Base-by-base conservation (phyloP, 37 sponge, comb jelly and placozoan genomes). In the Diacarnus erythraeanus region DNA sequence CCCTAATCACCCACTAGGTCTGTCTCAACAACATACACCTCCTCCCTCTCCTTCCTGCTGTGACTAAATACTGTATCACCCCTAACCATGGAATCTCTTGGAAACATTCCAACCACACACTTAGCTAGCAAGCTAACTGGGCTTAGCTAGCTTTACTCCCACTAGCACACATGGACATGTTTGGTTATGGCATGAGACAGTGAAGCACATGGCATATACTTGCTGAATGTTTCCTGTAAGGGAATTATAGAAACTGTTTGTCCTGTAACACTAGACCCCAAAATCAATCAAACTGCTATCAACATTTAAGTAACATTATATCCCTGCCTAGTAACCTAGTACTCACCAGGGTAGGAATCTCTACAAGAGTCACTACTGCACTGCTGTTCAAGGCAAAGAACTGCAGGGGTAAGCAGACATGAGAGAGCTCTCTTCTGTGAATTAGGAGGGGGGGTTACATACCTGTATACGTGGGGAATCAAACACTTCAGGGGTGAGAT, bases 391-490 rank as follows among this genome's bases (percentile, higher is more conserved):
- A 81, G 0, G 86, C 61, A 79, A 92, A 92, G 80, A 94, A 88
- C 93, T 94, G 51, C 6, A 82, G 3, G 25, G 22, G 38, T 38
- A 43, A 65, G 34, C 66, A 18, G 17, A 65, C 66, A 65, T 47
- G 51, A 12, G 12, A 47, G n/a, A n/a, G n/a, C n/a, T n/a, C n/a
- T n/a, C n/a, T n/a, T n/a, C n/a, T n/a, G n/a, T n/a, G n/a, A n/a
- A n/a, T n/a, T n/a, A n/a, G n/a, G n/a, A n/a, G n/a, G n/a, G 12
- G 51, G 10, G 12, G 51, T 47, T 15, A 27, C 75, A n/a, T 33
- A 93, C 94, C 83, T 93, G 94, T 38, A 93, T 82, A 36, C 83
- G 59, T 17, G 90, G 94, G 31, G 87, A 89, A 73, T 82, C 75
- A 38, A 89, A 89, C 41, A 80, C 51, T 18, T 91, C 92, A 29